phyloP scores from a whole-genome alignment of 2,113 vertebrate genomes.

The Podocnemis expansa region DNA sequence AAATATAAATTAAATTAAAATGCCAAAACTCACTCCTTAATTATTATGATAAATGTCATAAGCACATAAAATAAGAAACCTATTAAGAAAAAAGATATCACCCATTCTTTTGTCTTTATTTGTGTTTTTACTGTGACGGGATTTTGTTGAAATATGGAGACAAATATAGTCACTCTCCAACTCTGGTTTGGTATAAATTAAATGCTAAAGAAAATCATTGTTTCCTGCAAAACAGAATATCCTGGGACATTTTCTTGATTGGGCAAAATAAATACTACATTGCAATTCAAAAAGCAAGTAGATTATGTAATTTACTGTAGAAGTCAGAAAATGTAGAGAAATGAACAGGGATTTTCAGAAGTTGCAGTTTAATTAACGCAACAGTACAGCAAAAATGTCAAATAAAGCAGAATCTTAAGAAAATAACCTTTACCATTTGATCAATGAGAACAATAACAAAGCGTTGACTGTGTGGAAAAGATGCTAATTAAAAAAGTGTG shows the following conservation, averaged over 20 bases:
- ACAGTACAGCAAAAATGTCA: constrained; percentile 41
- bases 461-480: constrained; percentile 6
- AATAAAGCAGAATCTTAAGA: constrained; percentile 41
- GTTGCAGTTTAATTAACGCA: constrained; percentile 25
- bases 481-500: constrained; percentile 53
- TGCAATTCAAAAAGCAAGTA: constrained; percentile 22
- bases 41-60: background rate
- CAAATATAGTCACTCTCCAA: background rate
- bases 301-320: background rate
- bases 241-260: background rate
- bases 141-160: background rate
- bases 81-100: constrained; percentile 11
- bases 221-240: background rate
- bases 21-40: background rate
- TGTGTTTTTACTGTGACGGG: background rate
- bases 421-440: constrained; percentile 54
- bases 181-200: background rate
- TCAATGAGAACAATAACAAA: constrained; percentile 55
- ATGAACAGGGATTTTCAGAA: background rate
- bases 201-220: background rate
- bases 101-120: background rate
- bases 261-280: background rate
- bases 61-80: constrained; percentile 24
- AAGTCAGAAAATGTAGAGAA: background rate
- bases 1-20: constrained; percentile 34